Percentiles rank a stretch among this genome's conserved stretches.
These are phyloP conservation scores for Penaeus chinensis DNA, from an alignment of 1,140 invertebrate genomes.

Conservation along the genomic window DNA sequence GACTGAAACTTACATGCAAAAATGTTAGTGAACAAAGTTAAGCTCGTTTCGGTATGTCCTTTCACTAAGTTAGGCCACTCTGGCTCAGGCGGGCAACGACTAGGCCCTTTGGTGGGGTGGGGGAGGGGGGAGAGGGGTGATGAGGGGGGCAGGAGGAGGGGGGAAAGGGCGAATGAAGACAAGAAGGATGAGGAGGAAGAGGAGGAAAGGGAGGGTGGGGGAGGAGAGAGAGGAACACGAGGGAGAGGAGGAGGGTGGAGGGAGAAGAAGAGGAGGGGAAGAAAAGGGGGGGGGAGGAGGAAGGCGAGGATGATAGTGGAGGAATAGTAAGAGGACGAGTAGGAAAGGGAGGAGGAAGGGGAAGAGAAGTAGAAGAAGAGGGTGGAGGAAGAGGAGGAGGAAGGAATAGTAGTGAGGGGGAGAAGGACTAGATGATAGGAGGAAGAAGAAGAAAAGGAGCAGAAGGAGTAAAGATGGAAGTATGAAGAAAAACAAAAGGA, in stretches of 20 bases:
- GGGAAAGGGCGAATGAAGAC: neutral
- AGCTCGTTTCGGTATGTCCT: slow-evolving; percentile 53
- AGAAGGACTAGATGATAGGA: too few species aligned
- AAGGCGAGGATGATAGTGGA: too few species aligned
- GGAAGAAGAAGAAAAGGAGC: neutral
- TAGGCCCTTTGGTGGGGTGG: too few species aligned
- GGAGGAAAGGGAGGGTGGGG: neutral
- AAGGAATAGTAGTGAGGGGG: too few species aligned
- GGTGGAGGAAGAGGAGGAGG: neutral
- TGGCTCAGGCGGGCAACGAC: neutral
- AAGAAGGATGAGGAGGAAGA: neutral
- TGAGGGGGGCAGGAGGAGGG: neutral
- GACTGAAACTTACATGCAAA: slow-evolving; percentile 56
- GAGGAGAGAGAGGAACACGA: neutral
- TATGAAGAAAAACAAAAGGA: neutral
- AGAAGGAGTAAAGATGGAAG: neutral
- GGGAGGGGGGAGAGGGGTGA: neutral
- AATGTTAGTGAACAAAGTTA: slow-evolving; percentile 60
- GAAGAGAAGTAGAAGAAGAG: neutral
- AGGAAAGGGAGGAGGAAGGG: neutral
- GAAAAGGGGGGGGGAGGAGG: neutral
- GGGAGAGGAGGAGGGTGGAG: neutral
- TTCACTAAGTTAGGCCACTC: slow-evolving; percentile 58
- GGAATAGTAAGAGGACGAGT: neutral
- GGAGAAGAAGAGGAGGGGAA: neutral